Evolutionary conservation across 2,888 invertebrate genomes (phyloP).

Genomic region (Germaria angustata): DNA sequence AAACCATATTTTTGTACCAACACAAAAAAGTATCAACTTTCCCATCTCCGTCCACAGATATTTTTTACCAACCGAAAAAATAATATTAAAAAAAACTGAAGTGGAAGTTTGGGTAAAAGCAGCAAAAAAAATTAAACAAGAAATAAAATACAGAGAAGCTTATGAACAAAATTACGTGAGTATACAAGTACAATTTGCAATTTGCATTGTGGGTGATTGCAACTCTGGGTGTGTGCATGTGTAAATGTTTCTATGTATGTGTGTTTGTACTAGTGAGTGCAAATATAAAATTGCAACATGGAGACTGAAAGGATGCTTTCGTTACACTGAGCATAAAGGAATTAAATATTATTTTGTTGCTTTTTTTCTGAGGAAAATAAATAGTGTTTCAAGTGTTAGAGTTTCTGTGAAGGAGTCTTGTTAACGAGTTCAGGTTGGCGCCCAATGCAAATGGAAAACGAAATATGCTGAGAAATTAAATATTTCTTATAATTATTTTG

Average conservation of each 20-base stretch:
- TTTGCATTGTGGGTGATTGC: slow-evolving; percentile 6
- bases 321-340: slow-evolving; percentile 7
- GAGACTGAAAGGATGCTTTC: slow-evolving; percentile 17
- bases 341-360: neutral
- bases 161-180: slow-evolving; percentile 44
- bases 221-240: neutral
- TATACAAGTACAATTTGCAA: slow-evolving; percentile 13
- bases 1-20: neutral
- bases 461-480: no score
- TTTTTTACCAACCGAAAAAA: neutral
- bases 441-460: no score
- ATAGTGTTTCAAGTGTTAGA: slow-evolving; percentile 34
- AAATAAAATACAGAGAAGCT: slow-evolving; percentile 18
- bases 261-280: neutral
- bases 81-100: neutral
- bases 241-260: no score
- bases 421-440: neutral
- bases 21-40: neutral
- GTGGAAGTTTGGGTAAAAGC: neutral
- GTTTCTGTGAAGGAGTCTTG: slow-evolving; percentile 8
- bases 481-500: no score
- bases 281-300: slow-evolving; percentile 2
- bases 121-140: neutral
- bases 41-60: neutral
- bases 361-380: slow-evolving; percentile 8